phyloP scores from a whole-genome alignment of 2,888 invertebrate genomes.

The Scrobipalpa costella region DNA sequence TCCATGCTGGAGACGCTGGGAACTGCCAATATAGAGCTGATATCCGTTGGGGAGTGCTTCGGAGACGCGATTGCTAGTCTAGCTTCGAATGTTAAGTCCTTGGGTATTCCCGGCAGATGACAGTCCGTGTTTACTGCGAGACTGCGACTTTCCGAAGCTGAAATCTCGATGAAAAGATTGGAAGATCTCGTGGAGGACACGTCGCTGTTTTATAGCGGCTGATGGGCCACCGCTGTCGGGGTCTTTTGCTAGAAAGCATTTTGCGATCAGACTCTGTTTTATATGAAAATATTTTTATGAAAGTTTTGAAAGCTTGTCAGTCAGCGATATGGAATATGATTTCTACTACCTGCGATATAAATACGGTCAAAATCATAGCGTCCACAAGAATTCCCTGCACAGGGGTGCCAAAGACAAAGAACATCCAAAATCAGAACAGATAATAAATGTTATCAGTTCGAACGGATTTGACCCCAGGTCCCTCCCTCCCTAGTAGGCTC shows the following conservation, averaged over 20 bases:
- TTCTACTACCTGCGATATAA: background rate
- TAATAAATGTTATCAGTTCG: no score
- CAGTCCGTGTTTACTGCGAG: slow-evolving; percentile 63
- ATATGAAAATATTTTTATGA: background rate
- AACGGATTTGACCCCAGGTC: no score
- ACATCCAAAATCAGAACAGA: no score
- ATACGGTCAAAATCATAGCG: no score
- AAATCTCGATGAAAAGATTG: slow-evolving; percentile 68
- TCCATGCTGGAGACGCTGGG: slow-evolving; percentile 41
- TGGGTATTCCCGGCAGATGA: slow-evolving; percentile 66
- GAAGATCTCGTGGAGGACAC: slow-evolving; percentile 66
- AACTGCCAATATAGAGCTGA: slow-evolving; percentile 47
- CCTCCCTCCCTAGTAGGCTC: no score
- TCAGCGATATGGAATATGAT: background rate
- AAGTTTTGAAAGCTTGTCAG: background rate
- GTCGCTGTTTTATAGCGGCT: slow-evolving; percentile 72
- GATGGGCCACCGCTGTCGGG: slow-evolving; percentile 44
- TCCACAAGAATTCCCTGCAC: no score
- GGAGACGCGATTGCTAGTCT: slow-evolving; percentile 67
- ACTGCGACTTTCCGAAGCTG: slow-evolving; percentile 38
- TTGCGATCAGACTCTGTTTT: slow-evolving; percentile 23
- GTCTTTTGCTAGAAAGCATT: slow-evolving; percentile 29
- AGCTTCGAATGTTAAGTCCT: slow-evolving; percentile 65
- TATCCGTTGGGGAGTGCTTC: slow-evolving; percentile 56
- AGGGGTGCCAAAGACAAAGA: no score